Conservation (phyloP, 2,113 vertebrate genomes). For the Istiophorus platypterus region DNA sequence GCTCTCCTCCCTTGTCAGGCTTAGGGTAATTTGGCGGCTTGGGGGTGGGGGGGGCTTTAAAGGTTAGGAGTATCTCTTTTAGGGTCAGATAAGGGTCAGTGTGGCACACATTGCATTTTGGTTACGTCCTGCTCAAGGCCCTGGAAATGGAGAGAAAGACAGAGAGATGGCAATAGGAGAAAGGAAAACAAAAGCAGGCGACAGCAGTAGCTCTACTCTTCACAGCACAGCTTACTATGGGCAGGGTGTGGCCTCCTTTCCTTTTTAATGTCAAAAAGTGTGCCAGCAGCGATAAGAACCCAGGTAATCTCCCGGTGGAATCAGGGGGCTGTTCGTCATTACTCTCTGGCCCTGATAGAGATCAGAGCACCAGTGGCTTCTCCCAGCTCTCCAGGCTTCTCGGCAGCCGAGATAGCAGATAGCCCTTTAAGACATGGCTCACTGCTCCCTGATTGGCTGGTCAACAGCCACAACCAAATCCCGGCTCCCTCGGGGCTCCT, state of each 20-base stretch:
- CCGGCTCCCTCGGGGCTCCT: constrained; percentile 43
- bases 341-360: constrained; percentile 71
- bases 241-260: constrained; percentile 63
- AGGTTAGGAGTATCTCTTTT: constrained; percentile 43
- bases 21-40: constrained; percentile 3
- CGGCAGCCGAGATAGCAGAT: constrained; percentile 74
- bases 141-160: constrained; percentile 25
- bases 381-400: constrained; percentile 61
- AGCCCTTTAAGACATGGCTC: constrained; percentile 75
- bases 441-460: constrained; percentile 75
- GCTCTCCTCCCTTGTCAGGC: constrained; percentile 42
- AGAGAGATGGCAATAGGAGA: constrained; percentile 32
- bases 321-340: constrained; percentile 73
- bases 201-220: constrained; percentile 15
- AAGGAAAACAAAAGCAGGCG: constrained; percentile 53
- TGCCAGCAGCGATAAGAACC: constrained; percentile 70
- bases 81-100: constrained; percentile 49
- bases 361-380: constrained; percentile 64
- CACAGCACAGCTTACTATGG: constrained; percentile 22
- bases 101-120: constrained; percentile 23
- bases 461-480: constrained; percentile 75
- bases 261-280: constrained; percentile 73
- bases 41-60: neutral
- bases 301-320: constrained; percentile 72
- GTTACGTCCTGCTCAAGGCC: constrained; percentile 54